Base-by-base conservation (phyloP, 2,797 vertebrate species). In the Pogonophryne albipinna region DNA sequence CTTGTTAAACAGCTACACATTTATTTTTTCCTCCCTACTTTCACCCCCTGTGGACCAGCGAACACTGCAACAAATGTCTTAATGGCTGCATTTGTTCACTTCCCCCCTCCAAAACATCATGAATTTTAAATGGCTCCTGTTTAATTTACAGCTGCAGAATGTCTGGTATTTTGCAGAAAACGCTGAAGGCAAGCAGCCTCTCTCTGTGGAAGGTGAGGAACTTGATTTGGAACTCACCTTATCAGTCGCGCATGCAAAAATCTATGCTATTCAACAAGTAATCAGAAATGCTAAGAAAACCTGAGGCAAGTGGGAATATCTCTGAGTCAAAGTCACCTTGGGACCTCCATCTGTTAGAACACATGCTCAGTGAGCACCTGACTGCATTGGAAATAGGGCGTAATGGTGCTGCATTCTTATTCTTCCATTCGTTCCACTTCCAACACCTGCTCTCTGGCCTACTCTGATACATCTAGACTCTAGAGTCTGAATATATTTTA, bases 291-390 rank as follows among this genome's bases (percentile, higher is more conserved):
- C 70, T 83, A 78, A 79, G 87, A 87, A 85, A 82, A 89, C 89
- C 78, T 2, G 61, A 66, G 84, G 88, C 83, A 57, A 60, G 62
- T 55, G 67, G 78, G 83, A 83, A 81, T 77, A 82, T 90, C 78
- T 78, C 79, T 49, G 59, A 80, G 80, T 87, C 81, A 89, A 85
- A 89, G 91, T 92, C 89, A 92, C 85, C 87, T 88, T 89, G 83
- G 86, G 89, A 89, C 80, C 70, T 81, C 78, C 92, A 91, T 92
- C 91, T 94, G 92, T 83, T 80, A 50, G 67, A 89, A 76, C 92
- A 92, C 87, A 90, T 86, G 89, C 82, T 91, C 58, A 11, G 12
- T 71, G 69, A 70, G 52, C 64, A 69, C 59, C 85, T 81, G 77
- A 72, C 83, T 84, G 69, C 68, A 78, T 68, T 49, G 62, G 52